Conservation (phyloP, 2,888 invertebrate genomes). For the Ichneumon xanthorius region DNA sequence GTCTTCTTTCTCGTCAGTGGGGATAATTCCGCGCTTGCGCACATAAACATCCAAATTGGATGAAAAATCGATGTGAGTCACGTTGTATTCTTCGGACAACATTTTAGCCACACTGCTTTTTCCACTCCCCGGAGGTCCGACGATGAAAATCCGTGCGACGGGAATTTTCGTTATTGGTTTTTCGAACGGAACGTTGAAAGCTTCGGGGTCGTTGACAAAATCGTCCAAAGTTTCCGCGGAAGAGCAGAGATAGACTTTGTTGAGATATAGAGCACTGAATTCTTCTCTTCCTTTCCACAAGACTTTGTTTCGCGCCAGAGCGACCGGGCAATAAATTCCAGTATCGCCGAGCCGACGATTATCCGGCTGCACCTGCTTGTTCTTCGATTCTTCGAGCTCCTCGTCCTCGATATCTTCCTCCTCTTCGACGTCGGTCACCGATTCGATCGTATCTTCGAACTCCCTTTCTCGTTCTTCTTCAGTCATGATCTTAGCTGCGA, state of each 20-base stretch:
- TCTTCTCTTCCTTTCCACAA: slow-evolving; percentile 88
- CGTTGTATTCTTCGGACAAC: slow-evolving; percentile 86
- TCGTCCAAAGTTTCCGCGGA: slow-evolving; percentile 85
- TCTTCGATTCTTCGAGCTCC: slow-evolving; percentile 75
- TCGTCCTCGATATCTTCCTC: slow-evolving; percentile 73
- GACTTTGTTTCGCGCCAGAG: slow-evolving; percentile 86
- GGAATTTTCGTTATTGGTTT: slow-evolving; percentile 85
- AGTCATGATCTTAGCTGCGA: slow-evolving; percentile 84
- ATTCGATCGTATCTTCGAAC: slow-evolving; percentile 82
- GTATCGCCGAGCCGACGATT: slow-evolving; percentile 87
- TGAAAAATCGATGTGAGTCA: slow-evolving; percentile 86
- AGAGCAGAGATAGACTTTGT: slow-evolving; percentile 86
- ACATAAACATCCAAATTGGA: slow-evolving; percentile 73
- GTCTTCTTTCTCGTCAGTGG: slow-evolving; percentile 45
- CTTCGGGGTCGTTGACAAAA: slow-evolving; percentile 86
- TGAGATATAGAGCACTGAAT: slow-evolving; percentile 85
- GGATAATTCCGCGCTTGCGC: slow-evolving; percentile 58
- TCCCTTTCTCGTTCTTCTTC: slow-evolving; percentile 81
- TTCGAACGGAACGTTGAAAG: slow-evolving; percentile 85
- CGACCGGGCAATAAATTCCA: slow-evolving; percentile 87
- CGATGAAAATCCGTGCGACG: slow-evolving; percentile 86
- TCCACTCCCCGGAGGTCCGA: slow-evolving; percentile 87
- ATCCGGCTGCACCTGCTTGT: slow-evolving; percentile 71
- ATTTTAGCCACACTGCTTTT: slow-evolving; percentile 86
- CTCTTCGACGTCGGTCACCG: slow-evolving; percentile 83